A percentile compares a stretch with the other conserved stretches of the same genome.
Evolutionary conservation across 1,140 invertebrate species (phyloP).

Genomic region (Anastrepha ludens): DNA sequence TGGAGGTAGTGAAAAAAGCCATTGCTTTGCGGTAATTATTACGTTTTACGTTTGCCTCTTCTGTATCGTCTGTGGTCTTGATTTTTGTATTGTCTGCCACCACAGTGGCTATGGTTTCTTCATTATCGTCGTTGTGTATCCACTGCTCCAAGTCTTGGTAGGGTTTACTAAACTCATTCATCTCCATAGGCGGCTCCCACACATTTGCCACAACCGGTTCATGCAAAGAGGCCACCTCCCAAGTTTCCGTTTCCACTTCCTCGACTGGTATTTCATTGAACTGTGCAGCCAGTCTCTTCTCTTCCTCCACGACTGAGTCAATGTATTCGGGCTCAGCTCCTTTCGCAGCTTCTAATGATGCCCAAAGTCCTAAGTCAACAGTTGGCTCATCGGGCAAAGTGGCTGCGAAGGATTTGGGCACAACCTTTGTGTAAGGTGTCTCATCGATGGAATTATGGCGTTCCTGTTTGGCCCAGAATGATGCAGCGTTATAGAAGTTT

Average conservation of each 20-base stretch:
- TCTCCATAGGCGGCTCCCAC: conserved; percentile 57
- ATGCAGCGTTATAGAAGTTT: conserved; percentile 67
- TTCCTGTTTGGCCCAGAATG: conserved; percentile 66
- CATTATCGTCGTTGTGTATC: conserved; percentile 5
- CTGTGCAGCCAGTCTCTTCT: conserved; percentile 61
- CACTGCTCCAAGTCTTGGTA: conserved; percentile 25
- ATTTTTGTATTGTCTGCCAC: neutral
- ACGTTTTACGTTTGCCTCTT: conserved; percentile 60
- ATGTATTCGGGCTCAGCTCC: conserved; percentile 66
- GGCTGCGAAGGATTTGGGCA: conserved; percentile 64
- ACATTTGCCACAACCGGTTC: conserved; percentile 66
- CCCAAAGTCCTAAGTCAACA: conserved; percentile 66
- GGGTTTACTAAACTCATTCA: conserved; percentile 9
- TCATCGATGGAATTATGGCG: conserved; percentile 68
- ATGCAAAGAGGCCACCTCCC: conserved; percentile 62
- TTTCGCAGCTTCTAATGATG: conserved; percentile 65
- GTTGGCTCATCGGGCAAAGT: conserved; percentile 67
- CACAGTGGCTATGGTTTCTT: neutral
- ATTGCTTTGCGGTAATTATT: conserved; percentile 70
- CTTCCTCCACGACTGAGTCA: conserved; percentile 65
- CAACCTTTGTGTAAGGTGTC: conserved; percentile 65
- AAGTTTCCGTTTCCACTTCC: neutral
- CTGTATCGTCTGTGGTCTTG: neutral
- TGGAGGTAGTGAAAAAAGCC: conserved; percentile 71
- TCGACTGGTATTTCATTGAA: conserved; percentile 62